Evolutionary conservation across 2,888 invertebrate genomes (phyloP).

Genomic region (Nemotelus pantherinus): DNA sequence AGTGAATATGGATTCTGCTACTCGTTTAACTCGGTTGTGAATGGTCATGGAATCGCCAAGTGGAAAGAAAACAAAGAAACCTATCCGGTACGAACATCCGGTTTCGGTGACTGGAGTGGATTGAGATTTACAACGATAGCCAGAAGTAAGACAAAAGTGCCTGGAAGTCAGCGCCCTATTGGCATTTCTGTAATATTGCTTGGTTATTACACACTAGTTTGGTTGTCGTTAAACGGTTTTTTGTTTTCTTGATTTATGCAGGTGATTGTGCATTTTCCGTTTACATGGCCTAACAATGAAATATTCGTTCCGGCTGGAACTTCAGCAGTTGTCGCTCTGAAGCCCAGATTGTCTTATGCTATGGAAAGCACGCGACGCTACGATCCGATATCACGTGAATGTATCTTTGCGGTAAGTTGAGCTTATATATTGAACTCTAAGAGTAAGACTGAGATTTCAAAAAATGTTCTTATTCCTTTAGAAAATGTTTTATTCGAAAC

Average conservation of each 20-base stretch:
- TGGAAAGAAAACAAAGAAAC: conserved; percentile 12
- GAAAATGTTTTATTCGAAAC: not conserved
- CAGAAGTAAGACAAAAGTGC: conserved; percentile 51
- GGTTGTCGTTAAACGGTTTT: not conserved
- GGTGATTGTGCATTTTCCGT: conserved; percentile 55
- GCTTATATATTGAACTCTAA: not conserved
- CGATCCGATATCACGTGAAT: conserved; percentile 57
- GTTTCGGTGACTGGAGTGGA: conserved; percentile 59
- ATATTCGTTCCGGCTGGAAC: conserved; percentile 57
- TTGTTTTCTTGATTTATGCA: conserved; percentile 14
- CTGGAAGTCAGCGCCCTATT: conserved; percentile 47
- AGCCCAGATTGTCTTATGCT: conserved; percentile 58
- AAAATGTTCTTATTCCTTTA: not conserved
- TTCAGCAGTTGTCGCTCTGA: conserved; percentile 57
- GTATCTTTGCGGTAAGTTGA: conserved; percentile 57
- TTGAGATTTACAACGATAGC: conserved; percentile 54
- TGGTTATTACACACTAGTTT: not conserved
- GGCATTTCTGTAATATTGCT: conserved; percentile 55
- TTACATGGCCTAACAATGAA: conserved; percentile 55
- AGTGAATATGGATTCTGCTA: conserved; percentile 66
- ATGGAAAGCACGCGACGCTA: conserved; percentile 55
- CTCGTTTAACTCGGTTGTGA: conserved; percentile 65
- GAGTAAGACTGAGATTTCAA: not conserved
- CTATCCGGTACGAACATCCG: conserved; percentile 55
- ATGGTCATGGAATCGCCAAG: conserved; percentile 37